Evolutionary conservation across 2,113 vertebrate species (phyloP).

Genomic region (Uria aalge): DNA sequence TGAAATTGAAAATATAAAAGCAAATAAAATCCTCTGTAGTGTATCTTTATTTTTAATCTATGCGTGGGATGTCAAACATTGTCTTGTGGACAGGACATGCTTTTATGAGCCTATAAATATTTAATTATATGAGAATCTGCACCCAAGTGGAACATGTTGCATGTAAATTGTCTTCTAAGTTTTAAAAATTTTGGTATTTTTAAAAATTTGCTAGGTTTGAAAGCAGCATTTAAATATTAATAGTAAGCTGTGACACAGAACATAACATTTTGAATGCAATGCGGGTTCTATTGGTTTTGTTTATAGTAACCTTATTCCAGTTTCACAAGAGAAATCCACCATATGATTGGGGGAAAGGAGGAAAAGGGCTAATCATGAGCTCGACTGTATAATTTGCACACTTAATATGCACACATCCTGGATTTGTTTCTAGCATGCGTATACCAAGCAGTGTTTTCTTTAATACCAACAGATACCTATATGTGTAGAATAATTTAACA

Average conservation of each 20-base stretch:
- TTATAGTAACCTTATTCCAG: neutral
- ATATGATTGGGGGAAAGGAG: neutral
- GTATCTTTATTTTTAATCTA: slow-evolving; percentile 33
- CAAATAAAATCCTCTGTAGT: slow-evolving; percentile 35
- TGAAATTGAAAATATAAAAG: slow-evolving; percentile 36
- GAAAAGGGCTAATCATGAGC: slow-evolving; percentile 31
- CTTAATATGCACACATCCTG: neutral
- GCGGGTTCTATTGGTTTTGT: neutral
- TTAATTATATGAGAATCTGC: slow-evolving; percentile 14
- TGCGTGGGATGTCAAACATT: slow-evolving; percentile 26
- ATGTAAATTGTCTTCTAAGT: slow-evolving; percentile 1
- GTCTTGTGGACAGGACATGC: slow-evolving; percentile 30
- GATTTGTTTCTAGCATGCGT: slow-evolving; percentile 1
- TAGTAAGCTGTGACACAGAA: neutral
- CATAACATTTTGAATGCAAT: neutral
- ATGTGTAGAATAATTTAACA: neutral
- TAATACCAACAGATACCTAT: neutral
- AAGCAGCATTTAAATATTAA: neutral
- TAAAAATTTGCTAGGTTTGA: neutral
- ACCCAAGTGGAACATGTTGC: slow-evolving; percentile 18
- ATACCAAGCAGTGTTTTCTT: neutral
- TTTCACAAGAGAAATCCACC: neutral
- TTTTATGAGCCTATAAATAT: slow-evolving; percentile 40
- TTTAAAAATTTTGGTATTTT: neutral
- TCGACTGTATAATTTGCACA: neutral